Evolutionary conservation across 1,140 invertebrate species (phyloP).

Genomic region (Himalopsyche phryganea): DNA sequence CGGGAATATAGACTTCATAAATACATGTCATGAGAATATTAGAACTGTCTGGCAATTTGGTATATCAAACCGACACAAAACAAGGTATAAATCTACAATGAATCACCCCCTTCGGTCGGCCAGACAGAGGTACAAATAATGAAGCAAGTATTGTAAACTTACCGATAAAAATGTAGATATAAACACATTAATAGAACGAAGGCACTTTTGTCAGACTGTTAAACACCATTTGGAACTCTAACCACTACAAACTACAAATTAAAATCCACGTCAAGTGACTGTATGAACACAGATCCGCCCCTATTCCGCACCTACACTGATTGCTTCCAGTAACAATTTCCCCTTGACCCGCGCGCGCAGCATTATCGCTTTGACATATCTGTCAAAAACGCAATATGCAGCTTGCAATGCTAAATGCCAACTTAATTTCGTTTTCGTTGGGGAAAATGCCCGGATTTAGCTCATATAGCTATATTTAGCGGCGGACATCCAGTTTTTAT

Average conservation of each 20-base stretch:
- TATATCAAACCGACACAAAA: not conserved
- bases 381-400: conserved; percentile 10
- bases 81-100: not conserved
- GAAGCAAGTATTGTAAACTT: conserved; percentile 1
- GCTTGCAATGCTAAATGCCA: not conserved
- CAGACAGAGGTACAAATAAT: not conserved
- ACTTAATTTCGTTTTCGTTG: conserved; percentile 1
- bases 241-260: conserved; percentile 22
- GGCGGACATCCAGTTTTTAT: not conserved
- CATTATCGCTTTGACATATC: not conserved
- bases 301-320: conserved; percentile 6
- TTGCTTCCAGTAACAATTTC: not conserved
- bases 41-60: not conserved
- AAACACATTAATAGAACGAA: conserved; percentile 21
- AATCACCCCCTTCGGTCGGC: not conserved
- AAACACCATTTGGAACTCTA: conserved; percentile 1
- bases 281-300: conserved; percentile 5
- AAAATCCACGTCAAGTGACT: not conserved
- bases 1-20: not conserved
- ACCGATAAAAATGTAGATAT: conserved; percentile 14
- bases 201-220: conserved; percentile 25
- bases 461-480: conserved; percentile 13
- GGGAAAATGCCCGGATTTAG: conserved; percentile 9
- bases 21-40: not conserved
- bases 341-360: conserved; percentile 11